These are phyloP conservation scores for Psittacus erithacus DNA, from an alignment of 2,113 vertebrate genomes.

Conservation along the genomic window DNA sequence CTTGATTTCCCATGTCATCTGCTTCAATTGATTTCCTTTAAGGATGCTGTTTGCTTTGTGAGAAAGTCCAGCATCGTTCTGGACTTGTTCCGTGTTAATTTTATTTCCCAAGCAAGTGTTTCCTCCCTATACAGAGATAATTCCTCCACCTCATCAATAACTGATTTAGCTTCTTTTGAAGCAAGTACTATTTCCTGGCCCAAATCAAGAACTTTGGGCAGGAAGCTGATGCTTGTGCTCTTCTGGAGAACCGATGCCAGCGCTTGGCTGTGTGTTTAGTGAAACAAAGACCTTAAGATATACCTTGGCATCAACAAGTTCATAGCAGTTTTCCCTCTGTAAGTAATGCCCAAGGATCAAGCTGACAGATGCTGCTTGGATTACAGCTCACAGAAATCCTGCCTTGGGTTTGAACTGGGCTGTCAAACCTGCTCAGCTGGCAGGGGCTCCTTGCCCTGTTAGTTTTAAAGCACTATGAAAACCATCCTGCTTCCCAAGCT, in stretches of 20 bases:
- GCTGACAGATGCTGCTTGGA: background rate
- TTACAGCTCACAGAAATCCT: background rate
- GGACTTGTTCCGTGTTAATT: background rate
- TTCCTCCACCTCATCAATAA: background rate
- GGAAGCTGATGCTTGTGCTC: background rate
- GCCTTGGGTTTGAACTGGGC: background rate
- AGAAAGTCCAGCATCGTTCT: background rate
- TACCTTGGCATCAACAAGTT: background rate
- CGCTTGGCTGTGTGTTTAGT: background rate
- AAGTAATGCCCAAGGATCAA: background rate
- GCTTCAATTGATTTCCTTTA: background rate
- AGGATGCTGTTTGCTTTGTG: background rate
- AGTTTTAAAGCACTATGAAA: background rate
- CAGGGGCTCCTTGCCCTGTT: background rate
- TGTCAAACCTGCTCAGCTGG: background rate
- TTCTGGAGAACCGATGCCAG: background rate
- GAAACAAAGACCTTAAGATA: background rate
- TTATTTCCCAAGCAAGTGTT: background rate
- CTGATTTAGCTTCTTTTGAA: background rate
- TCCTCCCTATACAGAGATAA: fast-evolving
- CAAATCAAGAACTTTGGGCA: background rate
- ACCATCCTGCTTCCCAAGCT: background rate
- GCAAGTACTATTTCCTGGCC: background rate
- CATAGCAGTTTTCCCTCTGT: background rate
- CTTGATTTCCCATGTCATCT: background rate